phyloP scores from a whole-genome alignment of 2,888 invertebrate genomes.

The Calameuta idolon region DNA sequence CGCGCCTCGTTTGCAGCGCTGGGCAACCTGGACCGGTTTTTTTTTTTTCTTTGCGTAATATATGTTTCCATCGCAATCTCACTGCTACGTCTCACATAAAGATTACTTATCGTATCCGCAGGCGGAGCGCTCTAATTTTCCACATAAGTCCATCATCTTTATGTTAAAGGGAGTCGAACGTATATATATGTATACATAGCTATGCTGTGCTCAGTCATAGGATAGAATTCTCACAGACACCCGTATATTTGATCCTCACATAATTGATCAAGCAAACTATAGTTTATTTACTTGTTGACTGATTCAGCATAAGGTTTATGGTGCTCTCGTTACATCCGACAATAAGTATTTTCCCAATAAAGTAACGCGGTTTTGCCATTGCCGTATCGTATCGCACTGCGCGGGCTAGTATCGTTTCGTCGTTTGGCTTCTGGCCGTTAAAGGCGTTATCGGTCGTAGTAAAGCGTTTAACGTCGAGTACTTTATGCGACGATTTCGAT shows the following conservation, averaged over 20 bases:
- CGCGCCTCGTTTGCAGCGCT: background rate
- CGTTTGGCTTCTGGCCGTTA: background rate
- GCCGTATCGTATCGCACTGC: background rate
- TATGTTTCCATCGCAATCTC: background rate
- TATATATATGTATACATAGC: background rate
- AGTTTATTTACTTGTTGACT: background rate
- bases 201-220: background rate
- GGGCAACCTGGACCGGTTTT: conserved; percentile 1
- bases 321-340: background rate
- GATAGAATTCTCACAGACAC: background rate
- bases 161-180: background rate
- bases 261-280: background rate
- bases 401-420: background rate
- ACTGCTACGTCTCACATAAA: background rate
- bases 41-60: conserved; percentile 11
- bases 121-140: background rate
- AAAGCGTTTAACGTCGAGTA: background rate
- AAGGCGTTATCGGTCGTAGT: background rate
- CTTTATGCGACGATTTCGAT: background rate
- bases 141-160: background rate
- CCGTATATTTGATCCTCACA: background rate
- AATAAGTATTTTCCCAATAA: background rate
- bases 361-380: background rate
- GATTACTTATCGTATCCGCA: background rate
- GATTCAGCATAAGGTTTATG: background rate